Evolutionary conservation across 2,113 vertebrate genomes (phyloP).

Genomic region (Syngnathus typhle): DNA sequence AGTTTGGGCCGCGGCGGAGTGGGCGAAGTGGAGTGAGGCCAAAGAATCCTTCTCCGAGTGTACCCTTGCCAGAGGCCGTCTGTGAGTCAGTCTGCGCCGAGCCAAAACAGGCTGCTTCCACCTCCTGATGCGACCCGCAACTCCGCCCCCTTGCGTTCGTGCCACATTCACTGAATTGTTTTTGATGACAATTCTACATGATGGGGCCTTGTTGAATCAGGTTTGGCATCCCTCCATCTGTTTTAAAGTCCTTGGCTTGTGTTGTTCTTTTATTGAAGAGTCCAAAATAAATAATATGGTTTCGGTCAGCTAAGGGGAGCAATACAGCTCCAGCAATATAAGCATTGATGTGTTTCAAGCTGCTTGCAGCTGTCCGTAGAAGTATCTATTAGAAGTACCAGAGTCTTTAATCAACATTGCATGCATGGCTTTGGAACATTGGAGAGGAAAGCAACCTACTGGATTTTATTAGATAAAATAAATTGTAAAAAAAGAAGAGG

Average conservation of each 20-base stretch:
- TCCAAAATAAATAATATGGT: not conserved
- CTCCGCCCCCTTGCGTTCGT: not conserved
- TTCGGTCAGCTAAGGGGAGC: not conserved
- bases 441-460: too few species aligned
- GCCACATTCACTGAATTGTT: slow-evolving; percentile 4
- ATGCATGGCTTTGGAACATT: not conserved
- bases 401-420: not conserved
- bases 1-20: not conserved
- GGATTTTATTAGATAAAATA: too few species aligned
- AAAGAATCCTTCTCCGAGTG: slow-evolving; percentile 2
- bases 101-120: slow-evolving; percentile 13
- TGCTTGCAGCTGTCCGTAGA: not conserved
- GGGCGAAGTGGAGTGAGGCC: not conserved
- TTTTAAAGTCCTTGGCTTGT: not conserved
- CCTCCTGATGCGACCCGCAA: not conserved
- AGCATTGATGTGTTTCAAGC: not conserved
- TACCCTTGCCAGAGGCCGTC: slow-evolving; percentile 6
- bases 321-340: not conserved
- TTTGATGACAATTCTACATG: slow-evolving; percentile 7
- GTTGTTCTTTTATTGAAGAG: not conserved
- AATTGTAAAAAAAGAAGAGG: too few species aligned
- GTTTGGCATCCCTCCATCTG: not conserved
- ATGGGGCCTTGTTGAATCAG: not conserved
- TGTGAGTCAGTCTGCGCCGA: slow-evolving; percentile 13
- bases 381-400: not conserved